Conservation (phyloP, 2,113 vertebrate species). For the Dromas ardeola region DNA sequence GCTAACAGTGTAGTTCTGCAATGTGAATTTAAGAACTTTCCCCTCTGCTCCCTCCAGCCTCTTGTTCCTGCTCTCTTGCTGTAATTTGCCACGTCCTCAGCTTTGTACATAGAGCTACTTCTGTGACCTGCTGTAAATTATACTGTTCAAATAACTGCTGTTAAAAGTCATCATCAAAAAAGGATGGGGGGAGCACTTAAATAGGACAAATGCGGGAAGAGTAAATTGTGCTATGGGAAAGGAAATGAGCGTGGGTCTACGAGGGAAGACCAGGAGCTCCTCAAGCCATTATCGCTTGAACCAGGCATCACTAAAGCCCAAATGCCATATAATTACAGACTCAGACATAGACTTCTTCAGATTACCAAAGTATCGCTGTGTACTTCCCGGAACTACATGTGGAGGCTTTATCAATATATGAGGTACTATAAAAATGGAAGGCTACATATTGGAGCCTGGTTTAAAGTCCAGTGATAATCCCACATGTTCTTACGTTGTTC, state of each 20-base stretch:
- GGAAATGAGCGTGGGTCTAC: not conserved
- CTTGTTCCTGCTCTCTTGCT: not conserved
- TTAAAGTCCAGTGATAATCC: not conserved
- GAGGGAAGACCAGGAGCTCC: not conserved
- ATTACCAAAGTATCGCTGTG: not conserved
- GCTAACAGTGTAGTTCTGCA: not conserved
- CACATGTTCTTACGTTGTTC: not conserved
- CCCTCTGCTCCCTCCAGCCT: not conserved
- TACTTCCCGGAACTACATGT: not conserved
- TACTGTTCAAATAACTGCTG: slow-evolving; percentile 15
- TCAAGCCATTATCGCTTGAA: not conserved
- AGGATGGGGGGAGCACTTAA: not conserved
- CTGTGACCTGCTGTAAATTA: not conserved
- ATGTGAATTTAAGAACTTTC: slow-evolving; percentile 17
- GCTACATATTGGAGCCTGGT: not conserved
- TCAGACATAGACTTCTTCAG: not conserved
- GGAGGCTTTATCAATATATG: not conserved
- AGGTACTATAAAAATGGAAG: not conserved
- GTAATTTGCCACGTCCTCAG: not conserved
- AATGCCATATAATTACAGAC: not conserved
- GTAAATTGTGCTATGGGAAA: not conserved
- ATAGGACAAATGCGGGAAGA: not conserved
- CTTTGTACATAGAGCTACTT: not conserved
- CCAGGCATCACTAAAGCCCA: not conserved
- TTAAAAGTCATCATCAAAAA: slow-evolving; percentile 12